phyloP scores from a whole-genome alignment of 2,888 invertebrate genomes.

The Spodoptera littoralis region DNA sequence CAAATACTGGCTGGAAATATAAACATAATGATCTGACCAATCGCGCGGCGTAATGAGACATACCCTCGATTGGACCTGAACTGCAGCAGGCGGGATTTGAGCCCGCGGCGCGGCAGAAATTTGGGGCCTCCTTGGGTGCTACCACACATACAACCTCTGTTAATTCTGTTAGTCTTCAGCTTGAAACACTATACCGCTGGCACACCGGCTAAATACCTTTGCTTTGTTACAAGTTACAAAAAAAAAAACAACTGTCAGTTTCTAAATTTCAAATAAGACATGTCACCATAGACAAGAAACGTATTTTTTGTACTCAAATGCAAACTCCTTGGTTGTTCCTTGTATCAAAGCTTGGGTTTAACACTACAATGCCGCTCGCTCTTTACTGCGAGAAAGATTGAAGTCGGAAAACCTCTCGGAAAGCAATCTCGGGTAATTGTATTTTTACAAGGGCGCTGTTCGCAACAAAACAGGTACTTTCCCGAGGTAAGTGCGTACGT shows the following conservation, averaged over 20 bases:
- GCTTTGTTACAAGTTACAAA: slow-evolving; percentile 28
- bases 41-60: slow-evolving; percentile 81
- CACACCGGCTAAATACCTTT: slow-evolving; percentile 8
- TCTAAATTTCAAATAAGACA: slow-evolving; percentile 3
- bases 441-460: slow-evolving; percentile 48
- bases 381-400: slow-evolving; percentile 47
- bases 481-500: slow-evolving; percentile 51
- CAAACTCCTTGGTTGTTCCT: slow-evolving; percentile 33
- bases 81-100: slow-evolving; percentile 96
- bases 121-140: slow-evolving; percentile 93
- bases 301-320: background rate
- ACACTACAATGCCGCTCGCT: slow-evolving; percentile 41
- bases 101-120: slow-evolving; percentile 96
- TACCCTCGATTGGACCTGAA: slow-evolving; percentile 97
- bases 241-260: slow-evolving; percentile 6
- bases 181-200: slow-evolving; percentile 19
- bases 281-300: slow-evolving; percentile 1
- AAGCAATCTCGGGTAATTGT: slow-evolving; percentile 56
- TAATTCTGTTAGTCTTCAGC: slow-evolving; percentile 60
- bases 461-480: slow-evolving; percentile 42
- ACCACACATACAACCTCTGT: slow-evolving; percentile 71
- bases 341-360: slow-evolving; percentile 48
- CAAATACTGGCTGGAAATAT: background rate
- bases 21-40: slow-evolving; percentile 76
- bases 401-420: slow-evolving; percentile 53